Conservation (phyloP, 37 sponge, comb jelly and placozoan genomes). For the Hexactinellida sp. region DNA sequence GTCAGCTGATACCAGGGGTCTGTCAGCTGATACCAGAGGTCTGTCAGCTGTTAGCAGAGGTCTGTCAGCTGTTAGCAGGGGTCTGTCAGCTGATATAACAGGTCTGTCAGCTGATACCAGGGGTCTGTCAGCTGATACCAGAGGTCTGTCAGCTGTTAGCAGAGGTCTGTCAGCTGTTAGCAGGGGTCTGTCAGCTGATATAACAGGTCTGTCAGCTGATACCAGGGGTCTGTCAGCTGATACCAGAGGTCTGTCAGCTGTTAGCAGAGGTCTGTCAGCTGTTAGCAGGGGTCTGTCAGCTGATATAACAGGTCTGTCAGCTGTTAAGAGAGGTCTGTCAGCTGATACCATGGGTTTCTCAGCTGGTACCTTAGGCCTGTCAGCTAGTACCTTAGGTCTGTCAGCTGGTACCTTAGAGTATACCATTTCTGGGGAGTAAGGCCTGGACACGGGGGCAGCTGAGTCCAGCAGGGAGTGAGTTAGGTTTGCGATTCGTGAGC, state of each 20-base stretch:
- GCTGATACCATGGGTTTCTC: too few species aligned
- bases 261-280: too few species aligned
- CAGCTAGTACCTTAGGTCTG: neutral
- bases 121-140: too few species aligned
- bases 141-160: too few species aligned
- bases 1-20: too few species aligned
- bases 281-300: neutral
- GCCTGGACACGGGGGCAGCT: neutral
- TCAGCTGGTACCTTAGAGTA: neutral
- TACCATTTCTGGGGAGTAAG: neutral
- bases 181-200: neutral
- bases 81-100: neutral
- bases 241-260: too few species aligned
- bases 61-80: neutral
- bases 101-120: too few species aligned
- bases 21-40: neutral
- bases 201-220: neutral
- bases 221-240: neutral
- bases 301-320: neutral
- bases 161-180: neutral
- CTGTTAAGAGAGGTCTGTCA: neutral
- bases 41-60: neutral
- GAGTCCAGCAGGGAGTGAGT: neutral
- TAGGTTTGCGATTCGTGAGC: neutral
- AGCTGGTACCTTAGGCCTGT: neutral